These are phyloP conservation scores for Brachyhypopomus occidentalis DNA, from an alignment of 2,113 vertebrate species.

Conservation along the genomic window DNA sequence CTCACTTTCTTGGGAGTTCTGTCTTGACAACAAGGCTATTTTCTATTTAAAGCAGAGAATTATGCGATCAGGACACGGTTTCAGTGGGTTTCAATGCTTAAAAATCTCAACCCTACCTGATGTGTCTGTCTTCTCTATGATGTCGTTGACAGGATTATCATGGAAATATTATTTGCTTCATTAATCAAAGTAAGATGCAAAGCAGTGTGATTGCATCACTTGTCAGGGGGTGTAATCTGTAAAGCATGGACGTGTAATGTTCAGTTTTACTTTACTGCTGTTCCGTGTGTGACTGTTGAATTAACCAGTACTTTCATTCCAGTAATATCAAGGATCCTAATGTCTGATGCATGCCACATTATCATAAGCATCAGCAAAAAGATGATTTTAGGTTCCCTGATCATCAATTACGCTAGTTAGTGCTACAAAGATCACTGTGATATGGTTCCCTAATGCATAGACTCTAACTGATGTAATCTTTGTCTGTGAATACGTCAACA, in stretches of 20 bases:
- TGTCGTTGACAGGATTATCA: constrained; percentile 43
- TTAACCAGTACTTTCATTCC: neutral
- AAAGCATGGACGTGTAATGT: neutral
- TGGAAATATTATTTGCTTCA: constrained; percentile 35
- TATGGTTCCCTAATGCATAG: constrained; percentile 16
- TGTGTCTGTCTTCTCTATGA: constrained; percentile 10
- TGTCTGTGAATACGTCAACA: neutral
- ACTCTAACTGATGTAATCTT: constrained; percentile 8
- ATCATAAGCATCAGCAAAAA: neutral
- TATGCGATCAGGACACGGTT: neutral
- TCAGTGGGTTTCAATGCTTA: constrained; percentile 18
- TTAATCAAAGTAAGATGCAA: constrained; percentile 58
- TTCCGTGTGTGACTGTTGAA: neutral
- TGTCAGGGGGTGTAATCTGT: constrained; percentile 50
- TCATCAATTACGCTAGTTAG: constrained; percentile 54
- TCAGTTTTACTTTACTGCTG: constrained; percentile 27
- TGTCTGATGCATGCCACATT: neutral
- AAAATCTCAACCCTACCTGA: constrained; percentile 14
- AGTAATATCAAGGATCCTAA: neutral
- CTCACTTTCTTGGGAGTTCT: neutral
- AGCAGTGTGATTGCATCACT: constrained; percentile 55
- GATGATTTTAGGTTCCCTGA: constrained; percentile 35
- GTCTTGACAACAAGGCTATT: constrained; percentile 9
- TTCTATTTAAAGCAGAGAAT: neutral
- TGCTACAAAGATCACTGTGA: constrained; percentile 10